Evolutionary conservation across 1,140 invertebrate genomes (phyloP).

Genomic region (Leptinotarsa defecta): DNA sequence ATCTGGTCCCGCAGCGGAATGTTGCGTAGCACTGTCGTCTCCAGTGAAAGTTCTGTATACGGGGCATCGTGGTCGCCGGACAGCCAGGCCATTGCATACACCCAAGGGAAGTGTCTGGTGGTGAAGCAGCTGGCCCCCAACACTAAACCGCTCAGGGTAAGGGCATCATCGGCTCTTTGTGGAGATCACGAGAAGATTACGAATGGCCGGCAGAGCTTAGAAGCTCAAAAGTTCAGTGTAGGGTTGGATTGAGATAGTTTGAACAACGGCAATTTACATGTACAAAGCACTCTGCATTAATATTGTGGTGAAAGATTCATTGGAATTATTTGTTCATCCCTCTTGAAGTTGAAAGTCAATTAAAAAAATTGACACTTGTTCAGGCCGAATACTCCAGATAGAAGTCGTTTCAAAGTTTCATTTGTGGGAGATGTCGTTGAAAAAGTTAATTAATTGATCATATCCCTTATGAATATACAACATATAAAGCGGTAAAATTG

Average conservation of each 20-base stretch:
- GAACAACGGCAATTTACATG: neutral
- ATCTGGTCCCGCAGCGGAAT: slow-evolving; percentile 97
- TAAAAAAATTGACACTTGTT: neutral
- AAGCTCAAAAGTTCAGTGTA: neutral
- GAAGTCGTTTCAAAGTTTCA: too few relatives aligned
- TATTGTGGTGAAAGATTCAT: neutral
- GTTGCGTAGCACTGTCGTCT: slow-evolving; percentile 86
- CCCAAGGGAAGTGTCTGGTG: slow-evolving; percentile 79
- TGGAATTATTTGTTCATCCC: neutral
- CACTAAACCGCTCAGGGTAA: slow-evolving; percentile 80
- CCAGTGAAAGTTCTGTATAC: slow-evolving; percentile 80
- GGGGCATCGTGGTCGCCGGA: slow-evolving; percentile 87
- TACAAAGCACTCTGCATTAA: neutral
- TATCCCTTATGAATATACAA: neutral
- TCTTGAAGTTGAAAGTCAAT: neutral
- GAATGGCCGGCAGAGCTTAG: neutral
- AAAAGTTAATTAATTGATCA: neutral
- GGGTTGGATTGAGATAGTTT: neutral
- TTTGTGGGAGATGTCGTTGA: too few relatives aligned
- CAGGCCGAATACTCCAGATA: neutral
- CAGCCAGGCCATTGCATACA: slow-evolving; percentile 81
- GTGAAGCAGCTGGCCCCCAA: slow-evolving; percentile 91
- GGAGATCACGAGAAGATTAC: neutral
- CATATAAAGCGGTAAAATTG: too few relatives aligned
- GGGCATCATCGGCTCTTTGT: neutral